These are phyloP conservation scores for Cryptophagus acutangulus DNA, from an alignment of 2,888 invertebrate species.

Conservation along the genomic window DNA sequence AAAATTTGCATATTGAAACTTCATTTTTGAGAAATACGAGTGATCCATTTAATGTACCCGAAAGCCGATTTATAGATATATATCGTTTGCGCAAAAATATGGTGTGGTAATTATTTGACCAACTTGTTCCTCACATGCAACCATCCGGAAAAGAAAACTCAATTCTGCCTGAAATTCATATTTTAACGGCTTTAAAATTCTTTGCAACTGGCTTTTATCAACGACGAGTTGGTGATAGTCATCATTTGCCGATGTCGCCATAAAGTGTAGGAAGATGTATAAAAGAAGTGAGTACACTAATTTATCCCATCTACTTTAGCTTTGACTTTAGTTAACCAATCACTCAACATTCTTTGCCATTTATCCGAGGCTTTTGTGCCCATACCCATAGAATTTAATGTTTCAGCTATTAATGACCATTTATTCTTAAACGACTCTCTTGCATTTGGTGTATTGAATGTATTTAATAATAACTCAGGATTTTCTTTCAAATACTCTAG, in stretches of 20 bases:
- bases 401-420: too few relatives aligned
- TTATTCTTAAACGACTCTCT: too few relatives aligned
- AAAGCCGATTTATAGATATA: not conserved
- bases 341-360: too few relatives aligned
- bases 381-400: too few relatives aligned
- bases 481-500: too few relatives aligned
- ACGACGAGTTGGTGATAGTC: not conserved
- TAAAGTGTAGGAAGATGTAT: not conserved
- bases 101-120: not conserved
- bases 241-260: not conserved
- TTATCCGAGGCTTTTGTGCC: too few relatives aligned
- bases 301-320: too few relatives aligned
- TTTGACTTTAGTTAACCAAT: too few relatives aligned
- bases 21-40: not conserved
- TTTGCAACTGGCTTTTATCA: not conserved
- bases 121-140: not conserved
- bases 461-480: too few relatives aligned
- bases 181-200: not conserved
- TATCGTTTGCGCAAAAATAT: not conserved
- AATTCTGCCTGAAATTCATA: not conserved
- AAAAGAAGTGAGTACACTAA: not conserved
- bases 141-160: not conserved
- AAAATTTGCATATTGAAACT: too few relatives aligned
- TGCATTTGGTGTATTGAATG: too few relatives aligned
- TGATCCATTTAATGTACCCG: not conserved